Conservation (phyloP, 2,888 invertebrate species). For the Xiphydria camelus region DNA sequence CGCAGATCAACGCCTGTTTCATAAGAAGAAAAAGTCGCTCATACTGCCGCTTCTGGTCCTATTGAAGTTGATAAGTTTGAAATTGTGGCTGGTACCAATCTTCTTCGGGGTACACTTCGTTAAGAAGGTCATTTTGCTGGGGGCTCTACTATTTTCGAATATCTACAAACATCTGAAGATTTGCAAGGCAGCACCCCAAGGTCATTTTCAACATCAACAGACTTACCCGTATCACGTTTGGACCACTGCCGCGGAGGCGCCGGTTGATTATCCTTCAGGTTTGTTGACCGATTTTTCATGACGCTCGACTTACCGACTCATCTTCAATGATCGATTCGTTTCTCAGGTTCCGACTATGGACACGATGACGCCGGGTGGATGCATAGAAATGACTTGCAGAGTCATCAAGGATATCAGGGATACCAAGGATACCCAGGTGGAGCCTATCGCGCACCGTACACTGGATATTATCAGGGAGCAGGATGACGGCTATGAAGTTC, state of each 20-base stretch:
- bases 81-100: constrained; percentile 66
- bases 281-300: too few species aligned
- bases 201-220: constrained; percentile 25
- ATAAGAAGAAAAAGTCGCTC: constrained; percentile 80
- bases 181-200: constrained; percentile 43
- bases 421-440: background rate
- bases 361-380: constrained; percentile 49
- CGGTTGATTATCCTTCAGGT: constrained; percentile 52
- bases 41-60: constrained; percentile 60
- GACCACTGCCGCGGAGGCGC: constrained; percentile 46
- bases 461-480: too few species aligned
- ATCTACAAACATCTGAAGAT: constrained; percentile 60
- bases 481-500: too few species aligned
- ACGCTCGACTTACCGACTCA: too few species aligned
- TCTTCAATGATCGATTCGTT: background rate
- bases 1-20: constrained; percentile 55
- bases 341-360: constrained; percentile 38
- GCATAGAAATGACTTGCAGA: constrained; percentile 46
- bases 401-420: constrained; percentile 4
- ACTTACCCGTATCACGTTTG: constrained; percentile 42
- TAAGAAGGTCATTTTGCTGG: constrained; percentile 68
- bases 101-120: constrained; percentile 67
- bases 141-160: constrained; percentile 65
- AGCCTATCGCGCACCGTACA: background rate
- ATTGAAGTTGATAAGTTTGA: constrained; percentile 56